phyloP scores from a whole-genome alignment of 2,113 vertebrate species.

The Rhinolophus ferrumequinum region DNA sequence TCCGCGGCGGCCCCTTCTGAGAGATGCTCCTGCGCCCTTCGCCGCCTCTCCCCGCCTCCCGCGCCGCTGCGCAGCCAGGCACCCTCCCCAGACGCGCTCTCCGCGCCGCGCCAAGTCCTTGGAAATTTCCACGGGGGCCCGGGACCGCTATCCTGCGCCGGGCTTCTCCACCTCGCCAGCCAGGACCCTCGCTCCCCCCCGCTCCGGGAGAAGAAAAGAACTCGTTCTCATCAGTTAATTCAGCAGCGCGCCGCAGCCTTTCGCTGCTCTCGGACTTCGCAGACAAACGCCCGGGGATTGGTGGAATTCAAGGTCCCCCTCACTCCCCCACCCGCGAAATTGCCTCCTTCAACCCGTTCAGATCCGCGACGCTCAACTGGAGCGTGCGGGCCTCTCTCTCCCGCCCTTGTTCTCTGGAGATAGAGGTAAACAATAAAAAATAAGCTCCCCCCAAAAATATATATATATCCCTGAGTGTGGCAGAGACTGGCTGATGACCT shows the following conservation, averaged over 20 bases:
- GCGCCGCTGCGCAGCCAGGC: constrained; percentile 42
- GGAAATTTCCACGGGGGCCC: constrained; percentile 80
- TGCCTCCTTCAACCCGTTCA: constrained; percentile 57
- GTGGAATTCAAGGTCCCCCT: constrained; percentile 73
- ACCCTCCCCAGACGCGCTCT: background rate
- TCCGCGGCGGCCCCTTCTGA: background rate
- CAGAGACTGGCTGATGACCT: background rate
- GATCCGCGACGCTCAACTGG: background rate
- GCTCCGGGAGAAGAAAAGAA: constrained; percentile 58
- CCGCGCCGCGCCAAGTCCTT: constrained; percentile 61
- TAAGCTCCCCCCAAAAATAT: background rate
- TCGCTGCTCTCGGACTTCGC: constrained; percentile 46
- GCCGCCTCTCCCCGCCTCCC: constrained; percentile 48
- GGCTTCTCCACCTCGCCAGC: background rate
- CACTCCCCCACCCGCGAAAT: constrained; percentile 52
- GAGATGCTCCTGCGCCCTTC: constrained; percentile 48
- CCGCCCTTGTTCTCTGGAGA: constrained; percentile 10
- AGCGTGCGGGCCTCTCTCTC: constrained; percentile 15
- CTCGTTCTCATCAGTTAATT: constrained; percentile 61
- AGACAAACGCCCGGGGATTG: constrained; percentile 73
- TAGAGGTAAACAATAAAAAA: constrained; percentile 41
- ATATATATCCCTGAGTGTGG: background rate
- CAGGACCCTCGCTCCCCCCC: constrained; percentile 51
- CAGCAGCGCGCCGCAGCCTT: constrained; percentile 70
- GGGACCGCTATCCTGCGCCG: constrained; percentile 59